Conservation (phyloP, 53 echinoderm and acorn worm genomes). For the Holothuria scabra region DNA sequence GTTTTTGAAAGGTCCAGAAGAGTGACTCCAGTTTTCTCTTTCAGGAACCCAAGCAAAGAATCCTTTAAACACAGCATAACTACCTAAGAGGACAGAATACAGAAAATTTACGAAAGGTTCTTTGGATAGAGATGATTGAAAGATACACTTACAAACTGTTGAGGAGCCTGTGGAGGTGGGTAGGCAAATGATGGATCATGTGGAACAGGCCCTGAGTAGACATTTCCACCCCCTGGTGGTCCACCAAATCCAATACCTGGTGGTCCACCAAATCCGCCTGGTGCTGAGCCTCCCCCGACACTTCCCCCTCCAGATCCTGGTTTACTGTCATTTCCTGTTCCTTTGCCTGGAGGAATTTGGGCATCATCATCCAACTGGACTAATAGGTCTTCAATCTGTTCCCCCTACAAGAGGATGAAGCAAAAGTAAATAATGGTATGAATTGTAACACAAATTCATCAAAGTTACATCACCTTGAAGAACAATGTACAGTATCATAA, state of each 20-base stretch:
- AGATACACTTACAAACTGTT: constrained; percentile 40
- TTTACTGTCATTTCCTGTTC: background rate
- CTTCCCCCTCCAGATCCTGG: constrained; percentile 15
- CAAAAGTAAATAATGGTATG: background rate
- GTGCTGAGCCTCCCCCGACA: constrained; percentile 56
- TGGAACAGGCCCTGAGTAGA: constrained; percentile 12
- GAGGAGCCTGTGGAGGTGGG: constrained; percentile 62
- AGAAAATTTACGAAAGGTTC: no score
- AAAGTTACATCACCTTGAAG: no score
- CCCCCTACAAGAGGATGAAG: constrained; percentile 21
- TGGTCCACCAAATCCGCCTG: background rate
- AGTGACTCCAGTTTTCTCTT: no score
- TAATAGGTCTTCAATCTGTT: constrained; percentile 75
- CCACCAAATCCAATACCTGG: constrained; percentile 18
- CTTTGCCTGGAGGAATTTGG: background rate
- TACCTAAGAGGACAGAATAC: no score
- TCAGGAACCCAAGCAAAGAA: no score
- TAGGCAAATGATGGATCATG: constrained; percentile 60
- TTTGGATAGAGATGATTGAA: background rate
- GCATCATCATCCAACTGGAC: constrained; percentile 49
- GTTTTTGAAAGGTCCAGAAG: no score
- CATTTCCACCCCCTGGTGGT: constrained; percentile 27
- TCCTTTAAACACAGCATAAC: no score
- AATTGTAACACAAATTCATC: background rate
- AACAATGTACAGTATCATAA: no score